phyloP scores from a whole-genome alignment of 2,797 vertebrate species.

The Orientallactaga sibirica region DNA sequence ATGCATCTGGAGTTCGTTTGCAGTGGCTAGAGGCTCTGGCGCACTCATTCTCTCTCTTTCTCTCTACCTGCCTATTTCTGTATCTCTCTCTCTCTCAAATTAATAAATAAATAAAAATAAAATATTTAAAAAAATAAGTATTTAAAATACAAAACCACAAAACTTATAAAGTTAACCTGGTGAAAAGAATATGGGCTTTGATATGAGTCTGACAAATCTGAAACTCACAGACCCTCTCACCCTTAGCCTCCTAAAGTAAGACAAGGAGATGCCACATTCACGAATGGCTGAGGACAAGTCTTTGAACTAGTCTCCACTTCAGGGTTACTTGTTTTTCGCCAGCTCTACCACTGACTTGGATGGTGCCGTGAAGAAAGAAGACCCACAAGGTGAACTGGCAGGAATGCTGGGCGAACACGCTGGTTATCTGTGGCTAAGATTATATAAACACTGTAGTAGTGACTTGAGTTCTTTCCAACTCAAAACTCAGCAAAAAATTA shows the following conservation, averaged over 20 bases:
- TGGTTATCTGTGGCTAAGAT: not conserved
- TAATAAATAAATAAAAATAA: too few relatives aligned
- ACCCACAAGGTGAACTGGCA: not conserved
- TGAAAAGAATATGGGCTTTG: rapidly evolving
- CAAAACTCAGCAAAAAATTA: not conserved
- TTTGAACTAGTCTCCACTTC: too few relatives aligned
- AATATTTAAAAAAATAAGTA: too few relatives aligned
- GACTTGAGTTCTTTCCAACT: not conserved
- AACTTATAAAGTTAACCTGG: rapidly evolving
- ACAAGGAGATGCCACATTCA: rapidly evolving
- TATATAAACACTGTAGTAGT: rapidly evolving
- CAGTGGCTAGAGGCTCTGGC: too few relatives aligned
- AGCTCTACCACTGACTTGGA: rapidly evolving
- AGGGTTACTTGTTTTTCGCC: not conserved
- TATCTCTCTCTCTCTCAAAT: too few relatives aligned
- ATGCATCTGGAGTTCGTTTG: too few relatives aligned
- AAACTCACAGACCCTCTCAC: not conserved
- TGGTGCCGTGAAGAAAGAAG: not conserved
- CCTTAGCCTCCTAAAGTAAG: not conserved
- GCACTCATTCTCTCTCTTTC: too few relatives aligned
- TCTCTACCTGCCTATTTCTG: too few relatives aligned
- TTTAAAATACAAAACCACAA: too few relatives aligned
- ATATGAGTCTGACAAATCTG: not conserved
- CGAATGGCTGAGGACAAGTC: rapidly evolving
- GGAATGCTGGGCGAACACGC: rapidly evolving